Percentiles rank a stretch among this genome's conserved stretches.
Evolutionary conservation across 2,797 vertebrate species (phyloP).

Genomic region (Etheostoma perlongum): DNA sequence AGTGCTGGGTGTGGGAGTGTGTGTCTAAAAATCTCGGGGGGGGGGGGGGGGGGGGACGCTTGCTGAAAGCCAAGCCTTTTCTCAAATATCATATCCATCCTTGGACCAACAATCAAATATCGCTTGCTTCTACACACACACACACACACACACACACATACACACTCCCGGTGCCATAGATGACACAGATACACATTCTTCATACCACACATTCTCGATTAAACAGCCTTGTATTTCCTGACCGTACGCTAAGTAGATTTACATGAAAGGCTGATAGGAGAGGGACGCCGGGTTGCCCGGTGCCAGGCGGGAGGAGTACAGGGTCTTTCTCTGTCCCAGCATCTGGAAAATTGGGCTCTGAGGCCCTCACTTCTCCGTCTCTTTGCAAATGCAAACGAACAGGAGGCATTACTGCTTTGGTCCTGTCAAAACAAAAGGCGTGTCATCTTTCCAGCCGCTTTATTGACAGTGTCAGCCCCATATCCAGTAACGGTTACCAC

Average conservation of each 20-base stretch:
- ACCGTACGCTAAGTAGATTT: slow-evolving; percentile 52
- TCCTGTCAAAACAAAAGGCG: slow-evolving; percentile 84
- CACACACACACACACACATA: no score
- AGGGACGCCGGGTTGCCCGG: slow-evolving; percentile 20
- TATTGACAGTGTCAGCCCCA: slow-evolving; percentile 79
- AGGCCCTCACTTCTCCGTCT: slow-evolving; percentile 33
- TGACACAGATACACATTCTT: slow-evolving; percentile 54
- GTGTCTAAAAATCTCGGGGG: slow-evolving; percentile 17
- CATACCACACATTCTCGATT: slow-evolving; percentile 48
- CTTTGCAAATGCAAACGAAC: slow-evolving; percentile 73
- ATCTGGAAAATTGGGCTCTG: slow-evolving; percentile 74
- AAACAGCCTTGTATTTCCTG: slow-evolving; percentile 46
- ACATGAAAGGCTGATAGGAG: slow-evolving; percentile 45
- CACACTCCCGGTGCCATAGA: slow-evolving; percentile 43
- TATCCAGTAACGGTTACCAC: slow-evolving; percentile 79
- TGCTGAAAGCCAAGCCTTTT: slow-evolving; percentile 26
- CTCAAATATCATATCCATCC: slow-evolving; percentile 58
- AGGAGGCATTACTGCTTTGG: slow-evolving; percentile 74
- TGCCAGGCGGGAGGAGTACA: slow-evolving; percentile 41
- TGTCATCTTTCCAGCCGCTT: slow-evolving; percentile 78
- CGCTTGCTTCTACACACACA: slow-evolving; percentile 19
- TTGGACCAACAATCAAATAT: slow-evolving; percentile 47
- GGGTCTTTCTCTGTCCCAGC: slow-evolving; percentile 43
- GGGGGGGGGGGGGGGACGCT: neutral
- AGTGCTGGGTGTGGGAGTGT: slow-evolving; percentile 14